Percentiles rank a stretch among this genome's conserved stretches.
phyloP scores from a whole-genome alignment of 2,113 vertebrate species.

The Hypanus sabinus region DNA sequence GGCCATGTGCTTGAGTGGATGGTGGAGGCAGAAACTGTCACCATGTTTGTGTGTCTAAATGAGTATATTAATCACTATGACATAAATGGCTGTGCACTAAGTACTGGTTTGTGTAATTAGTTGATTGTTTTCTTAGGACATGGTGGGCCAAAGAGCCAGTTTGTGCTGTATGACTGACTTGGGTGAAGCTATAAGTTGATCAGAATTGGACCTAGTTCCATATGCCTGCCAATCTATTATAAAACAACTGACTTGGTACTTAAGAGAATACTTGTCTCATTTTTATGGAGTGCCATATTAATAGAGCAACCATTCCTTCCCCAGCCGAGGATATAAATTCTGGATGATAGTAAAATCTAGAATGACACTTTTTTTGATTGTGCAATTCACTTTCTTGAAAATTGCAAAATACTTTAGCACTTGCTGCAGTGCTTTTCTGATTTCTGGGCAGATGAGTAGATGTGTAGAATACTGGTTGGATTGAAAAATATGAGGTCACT shows the following conservation, averaged over 20 bases:
- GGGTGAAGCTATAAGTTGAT: background rate
- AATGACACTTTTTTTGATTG: background rate
- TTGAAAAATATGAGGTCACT: background rate
- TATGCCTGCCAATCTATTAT: background rate
- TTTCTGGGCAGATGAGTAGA: background rate
- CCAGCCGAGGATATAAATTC: background rate
- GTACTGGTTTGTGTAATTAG: no score
- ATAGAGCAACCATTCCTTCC: background rate
- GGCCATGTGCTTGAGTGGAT: no score
- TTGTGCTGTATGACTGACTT: no score
- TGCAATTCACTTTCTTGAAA: background rate
- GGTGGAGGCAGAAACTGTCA: no score
- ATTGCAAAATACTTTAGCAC: background rate
- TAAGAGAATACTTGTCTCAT: background rate
- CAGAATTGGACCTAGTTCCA: background rate
- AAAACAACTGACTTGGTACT: background rate
- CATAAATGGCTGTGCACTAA: no score
- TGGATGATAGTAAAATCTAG: background rate
- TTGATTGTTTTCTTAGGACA: no score
- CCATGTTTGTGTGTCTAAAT: no score
- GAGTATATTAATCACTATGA: no score
- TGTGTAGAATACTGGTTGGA: background rate
- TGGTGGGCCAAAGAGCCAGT: no score
- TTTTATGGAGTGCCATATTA: background rate
- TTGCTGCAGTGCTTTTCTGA: background rate